A percentile compares a stretch with the other conserved stretches of the same genome.
Conservation (phyloP, 2,888 invertebrate species). For the Dicycla oo region DNA sequence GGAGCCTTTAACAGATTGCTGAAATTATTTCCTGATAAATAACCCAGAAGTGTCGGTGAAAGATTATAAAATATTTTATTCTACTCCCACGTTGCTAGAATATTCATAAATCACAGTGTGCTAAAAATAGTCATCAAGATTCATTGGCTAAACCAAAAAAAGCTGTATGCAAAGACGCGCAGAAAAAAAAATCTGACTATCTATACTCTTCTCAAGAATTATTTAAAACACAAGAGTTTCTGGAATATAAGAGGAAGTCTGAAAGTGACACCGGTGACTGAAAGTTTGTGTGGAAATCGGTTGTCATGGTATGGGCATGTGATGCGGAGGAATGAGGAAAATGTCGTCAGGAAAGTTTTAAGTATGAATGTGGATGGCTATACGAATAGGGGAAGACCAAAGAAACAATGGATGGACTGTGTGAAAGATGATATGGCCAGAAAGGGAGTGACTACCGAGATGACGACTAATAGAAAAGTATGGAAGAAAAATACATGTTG, state of each 20-base stretch:
- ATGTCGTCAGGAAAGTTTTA: no score
- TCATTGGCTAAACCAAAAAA: background rate
- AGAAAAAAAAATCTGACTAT: background rate
- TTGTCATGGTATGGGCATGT: no score
- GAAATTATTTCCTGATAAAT: background rate
- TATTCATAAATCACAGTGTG: constrained; percentile 10
- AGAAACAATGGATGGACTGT: no score
- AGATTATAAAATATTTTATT: background rate
- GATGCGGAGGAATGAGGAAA: no score
- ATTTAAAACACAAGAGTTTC: background rate
- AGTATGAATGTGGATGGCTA: no score
- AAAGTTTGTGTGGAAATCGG: no score
- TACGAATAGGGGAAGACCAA: no score
- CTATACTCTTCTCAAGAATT: background rate
- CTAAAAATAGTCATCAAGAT: constrained; percentile 16
- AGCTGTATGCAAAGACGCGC: background rate
- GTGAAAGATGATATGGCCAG: no score
- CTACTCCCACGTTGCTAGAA: background rate
- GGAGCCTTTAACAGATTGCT: background rate
- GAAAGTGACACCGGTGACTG: no score
- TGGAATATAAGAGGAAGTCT: background rate
- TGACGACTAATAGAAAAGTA: no score
- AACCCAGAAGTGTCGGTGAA: background rate
- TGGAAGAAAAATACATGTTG: no score
- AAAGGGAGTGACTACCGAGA: no score